phyloP scores from a whole-genome alignment of 2,113 vertebrate species.

The Syrrhaptes paradoxus region DNA sequence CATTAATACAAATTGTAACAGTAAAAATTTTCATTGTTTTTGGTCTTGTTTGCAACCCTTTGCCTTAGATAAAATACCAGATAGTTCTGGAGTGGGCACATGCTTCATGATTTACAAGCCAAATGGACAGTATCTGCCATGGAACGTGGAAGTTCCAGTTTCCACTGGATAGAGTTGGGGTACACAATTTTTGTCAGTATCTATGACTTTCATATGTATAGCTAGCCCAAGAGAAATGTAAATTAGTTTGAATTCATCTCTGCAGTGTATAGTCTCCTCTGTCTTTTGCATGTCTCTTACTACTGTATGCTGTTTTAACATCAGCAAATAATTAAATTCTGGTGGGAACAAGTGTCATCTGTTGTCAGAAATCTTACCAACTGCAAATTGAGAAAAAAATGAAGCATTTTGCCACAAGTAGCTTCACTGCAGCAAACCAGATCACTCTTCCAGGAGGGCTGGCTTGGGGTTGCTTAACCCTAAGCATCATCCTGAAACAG shows the following conservation, averaged over 20 bases:
- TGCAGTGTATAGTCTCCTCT: not conserved
- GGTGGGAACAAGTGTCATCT: not conserved
- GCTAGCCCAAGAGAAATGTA: not conserved
- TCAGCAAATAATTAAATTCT: not conserved
- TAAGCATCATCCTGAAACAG: fast-evolving
- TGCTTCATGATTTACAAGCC: not conserved
- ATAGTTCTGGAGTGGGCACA: fast-evolving
- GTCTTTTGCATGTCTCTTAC: not conserved
- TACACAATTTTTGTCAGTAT: not conserved
- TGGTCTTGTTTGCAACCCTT: not conserved
- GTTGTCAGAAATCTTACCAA: not conserved
- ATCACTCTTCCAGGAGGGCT: not conserved
- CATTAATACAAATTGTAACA: not conserved
- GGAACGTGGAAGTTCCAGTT: not conserved
- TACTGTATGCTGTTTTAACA: not conserved
- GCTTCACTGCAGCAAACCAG: not conserved
- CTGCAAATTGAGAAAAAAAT: not conserved
- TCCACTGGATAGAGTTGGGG: not conserved
- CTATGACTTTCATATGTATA: not conserved
- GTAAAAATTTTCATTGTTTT: not conserved
- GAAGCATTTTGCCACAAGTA: not conserved
- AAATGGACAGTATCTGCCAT: not conserved
- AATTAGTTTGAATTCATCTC: not conserved
- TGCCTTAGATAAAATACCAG: not conserved
- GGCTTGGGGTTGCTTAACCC: not conserved